These are phyloP conservation scores for Bellardia bayeri DNA, from an alignment of 2,888 invertebrate species.

Conservation along the genomic window DNA sequence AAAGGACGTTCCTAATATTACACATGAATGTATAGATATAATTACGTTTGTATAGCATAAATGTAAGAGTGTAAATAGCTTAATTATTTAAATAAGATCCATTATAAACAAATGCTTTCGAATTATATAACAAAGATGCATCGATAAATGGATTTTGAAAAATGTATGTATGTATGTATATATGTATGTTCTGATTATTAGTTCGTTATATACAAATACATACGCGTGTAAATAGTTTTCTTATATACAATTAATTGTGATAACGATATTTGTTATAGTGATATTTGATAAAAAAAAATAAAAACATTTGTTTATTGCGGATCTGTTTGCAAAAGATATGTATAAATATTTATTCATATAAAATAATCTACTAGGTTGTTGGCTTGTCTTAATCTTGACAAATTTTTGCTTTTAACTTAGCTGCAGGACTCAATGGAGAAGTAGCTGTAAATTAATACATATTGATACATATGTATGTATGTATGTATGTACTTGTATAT, in stretches of 20 bases:
- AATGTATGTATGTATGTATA: not conserved
- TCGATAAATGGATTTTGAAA: slow-evolving; percentile 44
- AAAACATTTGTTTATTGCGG: slow-evolving; percentile 81
- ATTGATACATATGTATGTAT: not conserved
- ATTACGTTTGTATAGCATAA: not conserved
- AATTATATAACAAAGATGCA: slow-evolving; percentile 38
- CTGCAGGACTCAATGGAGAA: slow-evolving; percentile 83
- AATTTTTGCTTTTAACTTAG: slow-evolving; percentile 84
- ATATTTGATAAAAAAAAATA: not conserved
- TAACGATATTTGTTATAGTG: not conserved
- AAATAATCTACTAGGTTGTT: slow-evolving; percentile 79
- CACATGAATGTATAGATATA: slow-evolving; percentile 4
- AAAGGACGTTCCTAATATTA: not conserved
- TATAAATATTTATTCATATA: slow-evolving; percentile 29
- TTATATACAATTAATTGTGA: not conserved
- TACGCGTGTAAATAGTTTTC: not conserved
- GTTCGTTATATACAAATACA: not conserved
- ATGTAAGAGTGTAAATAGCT: slow-evolving; percentile 28
- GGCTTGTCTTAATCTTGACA: slow-evolving; percentile 83
- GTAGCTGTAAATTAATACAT: slow-evolving; percentile 72
- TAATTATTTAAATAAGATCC: slow-evolving; percentile 50
- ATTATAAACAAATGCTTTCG: slow-evolving; percentile 70
- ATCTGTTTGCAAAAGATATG: slow-evolving; percentile 73
- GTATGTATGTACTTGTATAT: too few relatives aligned
- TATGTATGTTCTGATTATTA: not conserved